Evolutionary conservation across 2,888 invertebrate genomes (phyloP).

Genomic region (Petrolisthes manimaculis): DNA sequence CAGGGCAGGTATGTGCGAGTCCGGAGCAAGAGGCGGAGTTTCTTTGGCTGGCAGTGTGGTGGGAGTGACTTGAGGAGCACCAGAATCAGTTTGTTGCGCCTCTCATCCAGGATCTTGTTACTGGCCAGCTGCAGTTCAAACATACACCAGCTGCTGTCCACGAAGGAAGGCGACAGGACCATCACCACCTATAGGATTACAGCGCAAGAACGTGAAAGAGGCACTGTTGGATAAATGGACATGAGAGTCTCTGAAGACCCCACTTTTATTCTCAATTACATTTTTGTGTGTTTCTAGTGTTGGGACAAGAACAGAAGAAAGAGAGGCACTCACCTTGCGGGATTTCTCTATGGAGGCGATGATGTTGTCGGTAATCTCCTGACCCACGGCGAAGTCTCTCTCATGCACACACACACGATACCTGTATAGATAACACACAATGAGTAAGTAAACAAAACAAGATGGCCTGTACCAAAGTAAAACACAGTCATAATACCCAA

Average conservation of each 20-base stretch:
- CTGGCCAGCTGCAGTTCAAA: constrained; percentile 71
- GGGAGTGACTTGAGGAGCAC: constrained; percentile 68
- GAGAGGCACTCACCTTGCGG: constrained; percentile 52
- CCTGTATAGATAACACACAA: constrained; percentile 68
- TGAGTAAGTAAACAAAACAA: too few species aligned
- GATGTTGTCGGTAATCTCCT: constrained; percentile 78
- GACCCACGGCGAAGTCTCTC: constrained; percentile 78
- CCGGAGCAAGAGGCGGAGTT: constrained; percentile 77
- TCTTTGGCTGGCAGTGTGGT: constrained; percentile 67
- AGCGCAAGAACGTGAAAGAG: not conserved
- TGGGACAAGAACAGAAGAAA: not conserved
- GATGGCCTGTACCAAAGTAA: too few species aligned
- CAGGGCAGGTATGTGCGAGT: constrained; percentile 80
- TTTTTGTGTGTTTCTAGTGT: too few species aligned
- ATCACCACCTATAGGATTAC: constrained; percentile 67
- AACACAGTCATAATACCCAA: too few species aligned
- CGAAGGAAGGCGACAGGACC: constrained; percentile 71
- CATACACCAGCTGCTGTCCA: constrained; percentile 71
- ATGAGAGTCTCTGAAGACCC: not conserved
- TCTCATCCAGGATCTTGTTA: constrained; percentile 69
- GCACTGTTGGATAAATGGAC: not conserved
- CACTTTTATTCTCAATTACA: too few species aligned
- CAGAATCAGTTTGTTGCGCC: constrained; percentile 69
- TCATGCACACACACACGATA: constrained; percentile 77
- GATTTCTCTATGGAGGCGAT: constrained; percentile 74